phyloP scores from a whole-genome alignment of 2,797 vertebrate genomes.

The Staurois parvus region DNA sequence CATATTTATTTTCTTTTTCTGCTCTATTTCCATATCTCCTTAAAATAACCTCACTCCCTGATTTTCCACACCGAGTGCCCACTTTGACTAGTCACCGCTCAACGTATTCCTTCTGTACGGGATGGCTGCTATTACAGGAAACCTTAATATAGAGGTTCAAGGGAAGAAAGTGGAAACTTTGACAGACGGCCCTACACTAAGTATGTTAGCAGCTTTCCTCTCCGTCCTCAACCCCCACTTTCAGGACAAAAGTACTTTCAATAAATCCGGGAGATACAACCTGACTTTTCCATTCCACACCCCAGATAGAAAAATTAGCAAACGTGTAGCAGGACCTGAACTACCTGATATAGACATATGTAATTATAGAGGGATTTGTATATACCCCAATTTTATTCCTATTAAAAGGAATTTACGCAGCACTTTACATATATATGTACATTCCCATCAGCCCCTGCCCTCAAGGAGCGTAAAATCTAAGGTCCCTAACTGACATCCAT shows the following conservation, averaged over 20 bases:
- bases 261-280: background rate
- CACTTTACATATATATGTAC: no score
- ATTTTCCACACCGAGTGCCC: constrained; percentile 48
- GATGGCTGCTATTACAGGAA: constrained; percentile 59
- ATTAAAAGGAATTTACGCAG: no score
- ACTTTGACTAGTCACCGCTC: constrained; percentile 19
- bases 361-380: no score
- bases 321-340: background rate
- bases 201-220: constrained; percentile 48
- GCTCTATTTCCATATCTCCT: constrained; percentile 13
- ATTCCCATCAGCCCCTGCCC: no score
- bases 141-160: constrained; percentile 62
- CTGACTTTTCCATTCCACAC: constrained; percentile 24
- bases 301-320: background rate
- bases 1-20: constrained; percentile 43
- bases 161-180: constrained; percentile 58
- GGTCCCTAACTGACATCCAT: no score
- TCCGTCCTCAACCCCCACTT: constrained; percentile 15
- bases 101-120: constrained; percentile 33
- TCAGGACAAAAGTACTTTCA: constrained; percentile 22
- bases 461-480: no score
- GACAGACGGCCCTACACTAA: constrained; percentile 40
- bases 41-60: constrained; percentile 51
- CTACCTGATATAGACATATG: no score
- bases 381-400: no score